Base-by-base conservation (phyloP, 2,888 invertebrate genomes). In the Coremacera marginata region DNA sequence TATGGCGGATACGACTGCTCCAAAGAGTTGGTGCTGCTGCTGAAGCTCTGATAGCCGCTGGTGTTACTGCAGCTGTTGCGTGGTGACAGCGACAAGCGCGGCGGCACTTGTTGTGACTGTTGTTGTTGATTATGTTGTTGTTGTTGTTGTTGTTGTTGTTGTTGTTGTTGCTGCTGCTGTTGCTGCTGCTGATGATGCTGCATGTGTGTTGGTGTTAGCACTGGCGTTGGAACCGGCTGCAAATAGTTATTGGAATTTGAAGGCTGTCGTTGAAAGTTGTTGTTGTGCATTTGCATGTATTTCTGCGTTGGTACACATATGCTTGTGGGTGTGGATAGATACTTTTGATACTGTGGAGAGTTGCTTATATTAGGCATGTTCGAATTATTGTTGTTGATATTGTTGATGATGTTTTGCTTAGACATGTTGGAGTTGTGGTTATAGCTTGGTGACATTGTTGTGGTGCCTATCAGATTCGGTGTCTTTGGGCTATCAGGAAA, bases 41-140 rank as follows among this genome's bases (percentile, higher is more conserved):
- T 89, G 77, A 88, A 89, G 77, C 89, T 90, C 81, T 89, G 89
- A 82, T 88, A 90, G 80, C 90, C 86, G 82, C 90, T 89, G 8
- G 89, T 87, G 22, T 89, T 89, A 75, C 86, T 86, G 80, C 85
- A 86, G 70, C 86, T 86, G 78, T 88, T 90, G 4, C 88, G 83
- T 0, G 88, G 86, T 82, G 77, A 86, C 77, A 31, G 82, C 81
- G 19, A 80, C 7, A 51, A 55, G 14, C 65, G 62, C 19, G 51
- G 34, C 81, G 16, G 83, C 78, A 70, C 81, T 80, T 60, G 83
- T 68, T 67, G 82, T 77, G 25, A 76, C 80, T 70, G 78, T 68
- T 70, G 81, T 63, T 67, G 81, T 16, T 68, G 79, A 60, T 51
- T 81, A 73, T 5, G 77, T 78, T 14, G 77, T 27, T 11, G 80